Evolutionary conservation across 1,140 invertebrate species (phyloP), one percentile per base, ranked within the genome.

Genomic region (Liolophura sinensis): DNA sequence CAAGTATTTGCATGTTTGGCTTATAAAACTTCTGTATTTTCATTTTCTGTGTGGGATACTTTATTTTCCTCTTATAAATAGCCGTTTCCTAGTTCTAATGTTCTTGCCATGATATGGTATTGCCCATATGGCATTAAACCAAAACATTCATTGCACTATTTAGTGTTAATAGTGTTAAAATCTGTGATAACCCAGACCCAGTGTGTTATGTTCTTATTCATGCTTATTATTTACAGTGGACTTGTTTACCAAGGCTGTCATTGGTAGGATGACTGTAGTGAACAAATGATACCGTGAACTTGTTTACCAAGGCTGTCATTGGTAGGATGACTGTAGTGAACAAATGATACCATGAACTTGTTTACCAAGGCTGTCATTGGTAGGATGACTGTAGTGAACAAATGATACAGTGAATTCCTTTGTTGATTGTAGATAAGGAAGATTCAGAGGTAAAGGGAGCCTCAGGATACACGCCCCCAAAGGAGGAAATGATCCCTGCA

Each of bases 401-500:
- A 40, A 40, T 40, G 31, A 40, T 5, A n/a, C 51, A 54, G 7
- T 54, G 12, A n/a, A 3, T 54, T 5, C 3, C 24, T 54, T 20
- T 24, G 24, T 7, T 54, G 24, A 54, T 59, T 55, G 18, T 50
- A 61, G 57, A 25, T 48, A 47, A 61, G 3, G n/a, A 20, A 24
- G 64, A 49, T 24, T 58, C 69, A 16, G 67, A 60, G 47, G 47
- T 75, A 49, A 73, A 75, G 63, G 78, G 80, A 48, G 80, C 78
- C 12, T 68, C 69, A 57, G 78, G 78, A 14, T 74, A 69, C 40
- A 66, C 76, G 1, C 62, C 71, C 7, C 70, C 73, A 27, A 71
- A 54, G 22, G 76, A 75, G 22, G 74, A 77, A 67, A 59, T 67
- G 0, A 77, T 79, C 59, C 77, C 79, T 24, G 61, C 69, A 31